Base-by-base conservation (phyloP, 1,140 invertebrate species). In the Pteromalus puparum region DNA sequence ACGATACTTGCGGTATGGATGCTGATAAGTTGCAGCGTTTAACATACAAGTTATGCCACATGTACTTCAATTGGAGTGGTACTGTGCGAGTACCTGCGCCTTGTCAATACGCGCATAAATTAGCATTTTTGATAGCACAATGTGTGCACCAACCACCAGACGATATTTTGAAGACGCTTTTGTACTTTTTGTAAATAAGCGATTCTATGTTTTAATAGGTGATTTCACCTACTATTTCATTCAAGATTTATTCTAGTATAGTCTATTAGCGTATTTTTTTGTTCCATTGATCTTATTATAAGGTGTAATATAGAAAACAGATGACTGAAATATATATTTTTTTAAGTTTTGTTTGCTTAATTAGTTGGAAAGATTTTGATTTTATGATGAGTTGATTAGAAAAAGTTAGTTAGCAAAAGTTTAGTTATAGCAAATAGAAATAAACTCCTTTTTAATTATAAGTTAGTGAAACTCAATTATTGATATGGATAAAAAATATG, bases 31-130 rank as follows among this genome's bases (percentile, higher is more conserved):
- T 97, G 28, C 97, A 98, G 89, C 89, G 94, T 2, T 88, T 98
- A 1, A 94, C 96, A 0, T 97, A 97, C 88, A 97, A 97, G 90
- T 91, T 97, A 90, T 96, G 95, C 1, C 96, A 97, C 88, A 80
- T 86, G 81, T 89, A 88, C 12, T 88, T 85, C 34, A 88, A 88
- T 61, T 88, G 81, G 84, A 93, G 91, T 24, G 96, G 96, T 1
- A 97, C 97, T 1, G 94, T 97, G 0, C 91, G 96, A 7, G 97
- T 98, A 0, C 97, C 97, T 1, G 96, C 97, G 2, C 96, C 96
- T 1, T 97, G 96, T 87, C 96, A 97, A 90, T 97, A 97, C 89
- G 96, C 97, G 1, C 97, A 98, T 88, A 98, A 97, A 91, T 88
- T 98, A 85, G 97, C 97, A 0, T 97, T 96, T 88, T 90, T 97